Percentiles rank a stretch among this genome's conserved stretches.
Evolutionary conservation across 2,797 vertebrate species (phyloP).

Genomic region (Graptemys geographica): DNA sequence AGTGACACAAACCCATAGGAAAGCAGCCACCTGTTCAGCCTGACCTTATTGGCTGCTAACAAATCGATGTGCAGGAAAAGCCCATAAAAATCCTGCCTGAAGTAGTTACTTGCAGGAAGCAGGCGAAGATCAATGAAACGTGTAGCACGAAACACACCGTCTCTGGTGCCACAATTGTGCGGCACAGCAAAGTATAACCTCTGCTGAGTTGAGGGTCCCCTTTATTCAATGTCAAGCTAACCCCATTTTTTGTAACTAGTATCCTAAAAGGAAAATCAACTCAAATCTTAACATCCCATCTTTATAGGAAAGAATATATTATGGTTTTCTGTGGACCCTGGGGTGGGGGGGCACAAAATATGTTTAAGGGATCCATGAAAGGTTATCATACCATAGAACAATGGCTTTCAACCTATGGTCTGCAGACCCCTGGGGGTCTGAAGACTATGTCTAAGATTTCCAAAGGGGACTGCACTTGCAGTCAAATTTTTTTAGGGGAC

Average conservation of each 20-base stretch:
- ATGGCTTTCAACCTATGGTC: background rate
- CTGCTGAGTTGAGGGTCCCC: background rate
- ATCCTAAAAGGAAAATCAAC: rapidly evolving
- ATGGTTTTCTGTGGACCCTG: background rate
- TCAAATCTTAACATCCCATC: rapidly evolving
- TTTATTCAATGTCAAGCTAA: background rate
- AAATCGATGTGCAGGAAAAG: background rate
- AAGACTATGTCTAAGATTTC: background rate
- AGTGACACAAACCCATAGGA: background rate
- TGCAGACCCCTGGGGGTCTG: background rate
- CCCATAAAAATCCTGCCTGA: background rate
- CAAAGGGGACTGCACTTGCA: too few species aligned
- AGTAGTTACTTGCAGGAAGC: background rate
- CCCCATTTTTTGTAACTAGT: background rate
- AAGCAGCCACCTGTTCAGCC: rapidly evolving
- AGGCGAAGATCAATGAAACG: rapidly evolving
- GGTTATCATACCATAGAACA: too few species aligned
- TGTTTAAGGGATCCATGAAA: background rate
- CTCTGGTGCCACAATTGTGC: background rate
- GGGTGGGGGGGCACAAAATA: background rate
- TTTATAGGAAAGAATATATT: background rate
- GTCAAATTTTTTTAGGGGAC: background rate
- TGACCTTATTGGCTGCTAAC: background rate
- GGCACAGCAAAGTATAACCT: background rate
- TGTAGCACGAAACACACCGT: background rate